These are phyloP conservation scores for Lasiurus borealis DNA, from an alignment of 2,113 vertebrate genomes.

Conservation along the genomic window DNA sequence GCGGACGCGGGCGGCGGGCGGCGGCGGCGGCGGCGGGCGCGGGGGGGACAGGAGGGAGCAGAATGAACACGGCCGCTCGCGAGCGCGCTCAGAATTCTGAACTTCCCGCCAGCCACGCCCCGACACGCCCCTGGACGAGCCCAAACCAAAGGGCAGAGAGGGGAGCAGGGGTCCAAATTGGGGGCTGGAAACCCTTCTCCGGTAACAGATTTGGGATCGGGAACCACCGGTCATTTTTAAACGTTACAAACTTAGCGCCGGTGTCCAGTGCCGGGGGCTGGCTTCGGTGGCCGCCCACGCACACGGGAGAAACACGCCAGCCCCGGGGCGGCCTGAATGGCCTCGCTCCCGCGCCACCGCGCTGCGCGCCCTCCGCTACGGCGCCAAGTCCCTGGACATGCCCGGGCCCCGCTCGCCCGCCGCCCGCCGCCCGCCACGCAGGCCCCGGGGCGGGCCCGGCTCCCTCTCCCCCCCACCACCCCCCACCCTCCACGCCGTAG, in stretches of 20 bases:
- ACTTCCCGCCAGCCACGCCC: background rate
- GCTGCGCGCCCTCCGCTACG: background rate
- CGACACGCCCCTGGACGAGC: background rate
- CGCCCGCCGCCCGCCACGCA: accelerated
- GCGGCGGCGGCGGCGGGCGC: accelerated
- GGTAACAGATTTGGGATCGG: background rate
- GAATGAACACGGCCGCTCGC: accelerated
- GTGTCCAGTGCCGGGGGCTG: accelerated
- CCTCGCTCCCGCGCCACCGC: background rate
- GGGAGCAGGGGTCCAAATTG: accelerated
- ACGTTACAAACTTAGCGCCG: accelerated
- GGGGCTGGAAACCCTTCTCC: too few species aligned
- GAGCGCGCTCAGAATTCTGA: accelerated
- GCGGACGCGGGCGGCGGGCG: accelerated
- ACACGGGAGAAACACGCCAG: accelerated
- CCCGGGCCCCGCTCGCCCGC: accelerated
- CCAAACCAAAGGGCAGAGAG: background rate
- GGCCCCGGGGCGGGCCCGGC: accelerated
- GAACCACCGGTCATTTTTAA: background rate
- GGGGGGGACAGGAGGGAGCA: accelerated
- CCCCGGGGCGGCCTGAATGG: accelerated
- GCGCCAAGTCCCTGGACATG: too few species aligned
- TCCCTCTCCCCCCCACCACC: background rate
- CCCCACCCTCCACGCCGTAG: accelerated
- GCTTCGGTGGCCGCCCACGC: background rate